Base-by-base conservation (phyloP, 1,140 invertebrate species). In the Octopus sinensis region DNA sequence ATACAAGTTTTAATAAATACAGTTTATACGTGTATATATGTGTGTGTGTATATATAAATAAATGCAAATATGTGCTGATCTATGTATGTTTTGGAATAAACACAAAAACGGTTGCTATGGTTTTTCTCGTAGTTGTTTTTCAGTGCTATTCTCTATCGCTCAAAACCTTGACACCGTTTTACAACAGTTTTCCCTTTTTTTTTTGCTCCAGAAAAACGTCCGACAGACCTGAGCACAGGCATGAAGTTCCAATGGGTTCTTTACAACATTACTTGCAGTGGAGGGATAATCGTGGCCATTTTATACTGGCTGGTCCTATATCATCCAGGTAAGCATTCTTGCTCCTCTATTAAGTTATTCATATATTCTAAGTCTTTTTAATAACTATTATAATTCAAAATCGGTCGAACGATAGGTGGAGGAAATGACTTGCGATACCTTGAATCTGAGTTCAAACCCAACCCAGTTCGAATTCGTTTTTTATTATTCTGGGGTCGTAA, bases 261-360 rank as follows among this genome's bases (percentile, higher is more conserved):
- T 6, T 73, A n/a, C 68, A 73, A 73, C 30, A 73, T 73, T 17
- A 73, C 68, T 1, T 73, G 17, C 5, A 73, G 30, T 73, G 68
- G 68, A 6, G 68, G 68, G 0, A 73, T 73, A 73, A 73, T 73
- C 13, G 68, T 73, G 17, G 68, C 68, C 68, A 73, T 73, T 73
- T 73, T 73, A 73, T 73, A n/a, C 30, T 73, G 68, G 68, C 68
- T 73, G 17, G 68, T 73, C 30, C 68, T 73, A 6, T 73, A 73
- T 73, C 68, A 73, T 73, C 68, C 68, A 5, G 68, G 68, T 73
- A 13, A 73, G 68, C 30, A 43, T 43, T 43, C 30, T 43, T 43
- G 30, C 1, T 43, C 30, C 30, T 43, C 30, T 43, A 43, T 43
- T 43, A 43, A 43, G 30, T 43, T 43, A 43, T 43, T 43, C 30